phyloP scores from a whole-genome alignment of 1,140 invertebrate genomes.

The Steinernema feltiae region DNA sequence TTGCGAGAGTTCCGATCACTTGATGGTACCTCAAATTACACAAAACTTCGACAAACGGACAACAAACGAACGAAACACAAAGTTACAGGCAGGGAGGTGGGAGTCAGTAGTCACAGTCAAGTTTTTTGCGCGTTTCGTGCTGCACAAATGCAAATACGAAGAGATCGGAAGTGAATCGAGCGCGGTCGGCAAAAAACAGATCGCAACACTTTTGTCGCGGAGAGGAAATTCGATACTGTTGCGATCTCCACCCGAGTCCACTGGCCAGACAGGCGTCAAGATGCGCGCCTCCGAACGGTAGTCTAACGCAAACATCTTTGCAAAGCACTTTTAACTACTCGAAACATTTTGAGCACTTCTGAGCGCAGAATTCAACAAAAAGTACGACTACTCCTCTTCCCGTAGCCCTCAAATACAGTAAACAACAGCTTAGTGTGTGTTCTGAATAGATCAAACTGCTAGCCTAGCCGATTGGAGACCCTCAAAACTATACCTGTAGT shows the following conservation, averaged over 20 bases:
- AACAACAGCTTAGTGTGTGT: no score
- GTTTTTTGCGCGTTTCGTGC: no score
- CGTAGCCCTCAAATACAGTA: no score
- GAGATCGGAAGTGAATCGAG: not conserved
- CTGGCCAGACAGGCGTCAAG: not conserved
- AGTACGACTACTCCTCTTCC: no score
- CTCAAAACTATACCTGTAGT: constrained; percentile 29
- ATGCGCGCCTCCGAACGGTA: not conserved
- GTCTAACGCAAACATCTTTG: not conserved
- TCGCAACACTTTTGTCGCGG: not conserved
- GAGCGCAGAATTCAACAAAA: no score
- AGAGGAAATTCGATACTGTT: not conserved
- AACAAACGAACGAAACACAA: not conserved
- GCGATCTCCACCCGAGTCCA: no score
- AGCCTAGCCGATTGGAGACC: not conserved
- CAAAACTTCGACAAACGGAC: not conserved
- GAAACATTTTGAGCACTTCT: not conserved
- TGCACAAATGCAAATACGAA: no score
- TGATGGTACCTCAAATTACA: constrained; percentile 31
- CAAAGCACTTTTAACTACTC: not conserved
- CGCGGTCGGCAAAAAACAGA: not conserved
- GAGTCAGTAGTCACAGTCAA: no score
- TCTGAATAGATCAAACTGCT: not conserved
- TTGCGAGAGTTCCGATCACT: constrained; percentile 36
- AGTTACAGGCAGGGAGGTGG: no score